Evolutionary conservation across 2,888 invertebrate species (phyloP).

Genomic region (Embidobia sp.): DNA sequence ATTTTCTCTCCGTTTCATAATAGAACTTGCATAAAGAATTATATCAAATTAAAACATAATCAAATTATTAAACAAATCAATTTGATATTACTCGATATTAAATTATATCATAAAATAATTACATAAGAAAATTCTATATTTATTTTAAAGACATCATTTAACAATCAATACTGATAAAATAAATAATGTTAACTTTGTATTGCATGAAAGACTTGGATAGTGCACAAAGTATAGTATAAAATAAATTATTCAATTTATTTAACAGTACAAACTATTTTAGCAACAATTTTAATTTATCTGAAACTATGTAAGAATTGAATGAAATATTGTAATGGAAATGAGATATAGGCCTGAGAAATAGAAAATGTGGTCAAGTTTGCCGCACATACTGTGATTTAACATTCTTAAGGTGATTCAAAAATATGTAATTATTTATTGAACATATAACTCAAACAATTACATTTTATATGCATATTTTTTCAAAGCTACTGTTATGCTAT

Average conservation of each 20-base stretch:
- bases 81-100: constrained; percentile 29
- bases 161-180: background rate
- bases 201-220: constrained; percentile 12
- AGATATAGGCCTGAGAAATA: constrained; percentile 39
- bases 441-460: constrained; percentile 42
- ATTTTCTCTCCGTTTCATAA: too few species aligned
- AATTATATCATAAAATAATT: constrained; percentile 12
- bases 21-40: background rate
- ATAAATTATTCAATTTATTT: background rate
- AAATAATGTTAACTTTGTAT: constrained; percentile 5
- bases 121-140: background rate
- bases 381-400: constrained; percentile 51
- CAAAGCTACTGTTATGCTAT: constrained; percentile 33
- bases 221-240: constrained; percentile 5
- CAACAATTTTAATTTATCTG: constrained; percentile 15
- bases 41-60: constrained; percentile 44
- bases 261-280: background rate
- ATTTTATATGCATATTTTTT: constrained; percentile 57
- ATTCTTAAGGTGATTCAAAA: constrained; percentile 47
- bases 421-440: constrained; percentile 41
- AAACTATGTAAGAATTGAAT: constrained; percentile 14
- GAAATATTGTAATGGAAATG: constrained; percentile 14
- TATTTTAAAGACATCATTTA: constrained; percentile 8
- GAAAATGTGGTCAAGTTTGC: constrained; percentile 4
- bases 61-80: constrained; percentile 7